These are phyloP conservation scores for Colostygia pectinataria DNA, from an alignment of 2,888 invertebrate species.

Conservation along the genomic window DNA sequence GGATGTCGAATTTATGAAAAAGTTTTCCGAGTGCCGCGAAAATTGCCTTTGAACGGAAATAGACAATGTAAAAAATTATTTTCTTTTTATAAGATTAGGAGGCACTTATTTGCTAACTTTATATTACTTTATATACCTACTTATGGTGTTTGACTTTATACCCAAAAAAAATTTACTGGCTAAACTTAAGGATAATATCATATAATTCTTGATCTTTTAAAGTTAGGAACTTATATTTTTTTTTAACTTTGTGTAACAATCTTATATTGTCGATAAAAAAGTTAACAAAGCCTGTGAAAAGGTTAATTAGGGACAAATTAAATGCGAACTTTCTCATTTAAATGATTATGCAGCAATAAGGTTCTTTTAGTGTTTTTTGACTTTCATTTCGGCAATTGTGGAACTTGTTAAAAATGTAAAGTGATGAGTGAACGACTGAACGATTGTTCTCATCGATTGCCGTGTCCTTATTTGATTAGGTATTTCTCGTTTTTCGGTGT, in stretches of 20 bases:
- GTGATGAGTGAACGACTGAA: conserved; percentile 39
- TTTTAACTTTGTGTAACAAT: too few relatives aligned
- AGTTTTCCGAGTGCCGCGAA: conserved; percentile 23
- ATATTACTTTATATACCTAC: too few relatives aligned
- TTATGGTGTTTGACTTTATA: too few relatives aligned
- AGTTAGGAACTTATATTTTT: too few relatives aligned
- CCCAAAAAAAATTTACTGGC: too few relatives aligned
- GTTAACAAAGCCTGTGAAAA: background rate
- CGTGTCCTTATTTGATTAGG: conserved; percentile 67
- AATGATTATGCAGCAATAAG: background rate
- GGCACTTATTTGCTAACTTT: too few relatives aligned
- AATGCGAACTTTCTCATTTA: background rate
- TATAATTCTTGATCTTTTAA: too few relatives aligned
- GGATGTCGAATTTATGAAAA: conserved; percentile 43
- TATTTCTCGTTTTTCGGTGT: conserved; percentile 65
- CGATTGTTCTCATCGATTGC: conserved; percentile 55
- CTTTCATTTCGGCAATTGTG: conserved; percentile 12
- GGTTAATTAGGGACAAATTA: background rate
- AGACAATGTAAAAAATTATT: background rate
- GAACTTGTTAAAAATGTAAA: conserved; percentile 43
- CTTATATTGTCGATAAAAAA: background rate
- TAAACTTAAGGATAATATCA: too few relatives aligned
- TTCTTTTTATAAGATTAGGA: background rate
- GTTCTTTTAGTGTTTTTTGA: conserved; percentile 14
- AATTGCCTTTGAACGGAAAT: conserved; percentile 1